phyloP scores from a whole-genome alignment of 2,888 invertebrate species.

The Agonum fuliginosum region DNA sequence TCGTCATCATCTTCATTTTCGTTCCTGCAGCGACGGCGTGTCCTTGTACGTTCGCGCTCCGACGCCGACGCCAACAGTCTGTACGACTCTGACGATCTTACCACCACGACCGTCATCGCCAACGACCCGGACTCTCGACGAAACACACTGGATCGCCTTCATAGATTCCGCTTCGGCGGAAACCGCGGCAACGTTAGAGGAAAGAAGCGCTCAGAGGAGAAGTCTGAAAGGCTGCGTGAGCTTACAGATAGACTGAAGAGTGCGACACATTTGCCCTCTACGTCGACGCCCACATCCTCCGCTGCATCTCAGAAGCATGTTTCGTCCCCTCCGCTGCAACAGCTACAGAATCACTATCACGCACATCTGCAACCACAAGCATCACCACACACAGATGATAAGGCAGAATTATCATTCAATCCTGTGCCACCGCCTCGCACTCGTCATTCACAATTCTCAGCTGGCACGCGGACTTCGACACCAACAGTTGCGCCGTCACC shows the following conservation, averaged over 20 bases:
- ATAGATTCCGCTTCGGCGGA: slow-evolving; percentile 84
- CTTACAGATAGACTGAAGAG: slow-evolving; percentile 87
- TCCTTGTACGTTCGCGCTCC: slow-evolving; percentile 70
- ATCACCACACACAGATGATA: slow-evolving; percentile 2
- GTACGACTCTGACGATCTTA: background rate
- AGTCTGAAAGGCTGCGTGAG: slow-evolving; percentile 83
- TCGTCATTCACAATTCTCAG: slow-evolving; percentile 65
- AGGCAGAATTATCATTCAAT: slow-evolving; percentile 63
- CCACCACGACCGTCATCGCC: background rate
- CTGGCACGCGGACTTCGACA: slow-evolving; percentile 20
- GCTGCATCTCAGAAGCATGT: slow-evolving; percentile 40
- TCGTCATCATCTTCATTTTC: slow-evolving; percentile 8
- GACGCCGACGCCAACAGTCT: slow-evolving; percentile 64
- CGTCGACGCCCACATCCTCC: background rate
- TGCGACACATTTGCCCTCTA: slow-evolving; percentile 56
- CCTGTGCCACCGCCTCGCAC: slow-evolving; percentile 70
- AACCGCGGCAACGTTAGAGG: slow-evolving; percentile 68
- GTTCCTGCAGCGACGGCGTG: slow-evolving; percentile 69
- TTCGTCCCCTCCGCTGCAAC: slow-evolving; percentile 68
- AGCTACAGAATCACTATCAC: slow-evolving; percentile 71
- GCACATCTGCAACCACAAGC: slow-evolving; percentile 72
- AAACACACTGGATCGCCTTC: slow-evolving; percentile 89
- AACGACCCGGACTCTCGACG: slow-evolving; percentile 65
- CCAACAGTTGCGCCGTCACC: slow-evolving; percentile 70
- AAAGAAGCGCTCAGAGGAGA: slow-evolving; percentile 73